These are phyloP conservation scores for Hydrochoerus hydrochaeris DNA, from an alignment of 2,113 vertebrate genomes.

Conservation along the genomic window DNA sequence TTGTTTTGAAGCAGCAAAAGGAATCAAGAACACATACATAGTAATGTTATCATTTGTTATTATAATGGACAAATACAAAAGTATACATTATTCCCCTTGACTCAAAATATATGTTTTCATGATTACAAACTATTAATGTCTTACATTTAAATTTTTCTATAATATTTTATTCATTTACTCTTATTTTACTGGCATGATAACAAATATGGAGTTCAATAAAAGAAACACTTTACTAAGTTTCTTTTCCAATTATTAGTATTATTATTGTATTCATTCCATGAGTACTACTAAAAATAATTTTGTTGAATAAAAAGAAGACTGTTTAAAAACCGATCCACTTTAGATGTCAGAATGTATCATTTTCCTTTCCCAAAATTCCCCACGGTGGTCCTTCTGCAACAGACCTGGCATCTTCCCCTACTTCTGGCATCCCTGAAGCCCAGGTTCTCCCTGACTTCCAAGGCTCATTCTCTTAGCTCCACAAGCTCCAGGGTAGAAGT, in stretches of 20 bases:
- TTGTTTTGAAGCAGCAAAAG: constrained; percentile 44
- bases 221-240: constrained; percentile 11
- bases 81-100: background rate
- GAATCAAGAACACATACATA: background rate
- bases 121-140: background rate
- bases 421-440: too few species aligned
- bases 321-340: background rate
- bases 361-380: background rate
- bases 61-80: background rate
- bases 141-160: constrained; percentile 10
- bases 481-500: background rate
- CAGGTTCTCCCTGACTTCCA: background rate
- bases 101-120: background rate
- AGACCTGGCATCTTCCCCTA: background rate
- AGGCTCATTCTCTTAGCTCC: background rate
- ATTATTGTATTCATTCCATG: background rate
- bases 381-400: background rate
- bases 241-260: background rate
- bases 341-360: background rate
- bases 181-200: background rate
- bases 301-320: background rate
- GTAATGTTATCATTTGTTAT: background rate
- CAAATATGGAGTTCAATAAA: background rate
- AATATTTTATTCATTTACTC: background rate
- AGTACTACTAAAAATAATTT: constrained; percentile 12